phyloP scores from a whole-genome alignment of 2,797 vertebrate species.

The Sylvilagus floridanus region DNA sequence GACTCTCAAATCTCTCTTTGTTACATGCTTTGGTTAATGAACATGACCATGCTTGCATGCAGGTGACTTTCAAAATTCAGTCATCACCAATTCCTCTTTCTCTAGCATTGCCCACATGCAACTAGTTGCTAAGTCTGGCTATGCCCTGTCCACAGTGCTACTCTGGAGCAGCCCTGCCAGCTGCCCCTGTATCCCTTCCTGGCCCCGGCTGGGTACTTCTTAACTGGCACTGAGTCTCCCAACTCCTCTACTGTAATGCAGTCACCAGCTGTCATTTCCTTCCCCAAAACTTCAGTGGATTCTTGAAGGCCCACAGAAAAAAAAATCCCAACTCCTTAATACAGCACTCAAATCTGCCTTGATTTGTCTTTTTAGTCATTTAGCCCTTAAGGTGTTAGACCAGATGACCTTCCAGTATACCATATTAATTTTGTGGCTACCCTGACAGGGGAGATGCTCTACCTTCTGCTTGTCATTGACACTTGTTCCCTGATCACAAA shows the following conservation, averaged over 20 bases:
- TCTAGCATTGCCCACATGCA: neutral
- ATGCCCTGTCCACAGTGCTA: neutral
- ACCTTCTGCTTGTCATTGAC: neutral
- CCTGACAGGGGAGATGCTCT: neutral
- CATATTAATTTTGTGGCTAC: neutral
- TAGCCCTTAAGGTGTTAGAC: neutral
- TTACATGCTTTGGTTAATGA: neutral
- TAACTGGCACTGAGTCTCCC: neutral
- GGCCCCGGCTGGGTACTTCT: neutral
- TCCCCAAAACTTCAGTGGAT: conserved; percentile 2
- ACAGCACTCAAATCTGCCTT: neutral
- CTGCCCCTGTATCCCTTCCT: too few relatives aligned
- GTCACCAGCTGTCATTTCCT: neutral
- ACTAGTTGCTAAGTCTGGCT: neutral
- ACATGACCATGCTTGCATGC: neutral
- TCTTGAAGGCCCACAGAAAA: neutral
- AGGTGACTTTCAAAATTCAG: conserved; percentile 4
- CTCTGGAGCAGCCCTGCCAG: neutral
- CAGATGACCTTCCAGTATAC: neutral
- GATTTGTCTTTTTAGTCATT: neutral
- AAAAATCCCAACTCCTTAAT: neutral
- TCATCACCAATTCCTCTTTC: neutral
- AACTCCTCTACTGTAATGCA: neutral
- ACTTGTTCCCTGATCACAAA: neutral
- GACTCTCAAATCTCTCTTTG: neutral